phyloP scores from a whole-genome alignment of 2,113 vertebrate genomes.

The Callaeas wilsoni region DNA sequence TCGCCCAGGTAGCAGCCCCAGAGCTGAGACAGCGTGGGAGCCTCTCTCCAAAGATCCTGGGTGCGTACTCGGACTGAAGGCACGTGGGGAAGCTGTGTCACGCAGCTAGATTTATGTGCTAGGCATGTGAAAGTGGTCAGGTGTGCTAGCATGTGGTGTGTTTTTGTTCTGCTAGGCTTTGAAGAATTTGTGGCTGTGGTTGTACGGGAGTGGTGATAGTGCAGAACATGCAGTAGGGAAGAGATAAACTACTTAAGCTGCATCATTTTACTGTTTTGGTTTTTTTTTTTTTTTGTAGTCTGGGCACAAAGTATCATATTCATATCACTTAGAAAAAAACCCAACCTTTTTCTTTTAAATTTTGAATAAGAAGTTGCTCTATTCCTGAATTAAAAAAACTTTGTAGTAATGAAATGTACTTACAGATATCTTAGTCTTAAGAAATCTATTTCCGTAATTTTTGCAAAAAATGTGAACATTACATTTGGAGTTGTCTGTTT shows the following conservation, averaged over 20 bases:
- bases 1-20: not conserved
- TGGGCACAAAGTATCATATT: not conserved
- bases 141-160: rapidly evolving
- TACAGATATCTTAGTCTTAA: not conserved
- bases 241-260: not conserved
- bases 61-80: rapidly evolving
- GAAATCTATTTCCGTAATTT: not conserved
- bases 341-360: not conserved
- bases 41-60: not conserved
- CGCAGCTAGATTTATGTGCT: rapidly evolving
- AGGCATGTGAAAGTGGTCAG: rapidly evolving
- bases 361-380: not conserved
- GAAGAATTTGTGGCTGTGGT: not conserved
- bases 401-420: not conserved
- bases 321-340: not conserved
- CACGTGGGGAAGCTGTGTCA: not conserved
- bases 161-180: not conserved
- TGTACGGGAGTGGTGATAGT: not conserved
- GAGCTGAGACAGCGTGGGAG: rapidly evolving
- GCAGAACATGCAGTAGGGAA: not conserved
- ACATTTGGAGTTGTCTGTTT: not conserved
- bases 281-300: not conserved
- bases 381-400: not conserved
- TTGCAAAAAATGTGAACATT: not conserved
- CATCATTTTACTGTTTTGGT: too few relatives aligned